phyloP scores from a whole-genome alignment of 2,888 invertebrate species.

The Drosophila colorata region DNA sequence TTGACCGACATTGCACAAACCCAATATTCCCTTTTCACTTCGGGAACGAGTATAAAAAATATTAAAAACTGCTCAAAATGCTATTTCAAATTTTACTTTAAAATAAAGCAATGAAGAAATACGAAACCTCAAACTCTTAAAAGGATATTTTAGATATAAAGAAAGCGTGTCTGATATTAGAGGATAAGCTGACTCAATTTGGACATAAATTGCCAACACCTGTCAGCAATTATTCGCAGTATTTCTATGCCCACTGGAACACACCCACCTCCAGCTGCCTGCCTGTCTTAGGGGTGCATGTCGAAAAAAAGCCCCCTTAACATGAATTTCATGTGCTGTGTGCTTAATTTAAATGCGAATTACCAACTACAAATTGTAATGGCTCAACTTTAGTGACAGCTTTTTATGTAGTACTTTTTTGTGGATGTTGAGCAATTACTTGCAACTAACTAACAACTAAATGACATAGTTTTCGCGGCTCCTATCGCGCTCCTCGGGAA shows the following conservation, averaged over 20 bases:
- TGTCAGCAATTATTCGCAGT: conserved; percentile 19
- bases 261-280: conserved; percentile 29
- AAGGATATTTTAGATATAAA: too few species aligned
- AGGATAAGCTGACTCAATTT: neutral
- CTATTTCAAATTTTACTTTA: too few species aligned
- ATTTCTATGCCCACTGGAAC: conserved; percentile 1
- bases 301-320: conserved; percentile 9
- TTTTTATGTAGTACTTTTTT: conserved; percentile 9
- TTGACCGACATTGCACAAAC: too few species aligned
- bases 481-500: conserved; percentile 48
- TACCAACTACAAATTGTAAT: conserved; percentile 51
- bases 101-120: too few species aligned
- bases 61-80: too few species aligned
- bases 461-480: conserved; percentile 62
- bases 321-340: conserved; percentile 18
- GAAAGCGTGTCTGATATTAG: too few species aligned
- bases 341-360: conserved; percentile 55
- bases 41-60: too few species aligned
- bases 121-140: too few species aligned
- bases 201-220: conserved; percentile 23
- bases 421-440: conserved; percentile 50
- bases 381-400: conserved; percentile 31
- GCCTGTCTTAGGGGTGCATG: conserved; percentile 3
- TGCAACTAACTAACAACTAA: conserved; percentile 48
- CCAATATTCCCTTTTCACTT: too few species aligned